phyloP scores from a whole-genome alignment of 2,113 vertebrate genomes.

The Piprites chloris region DNA sequence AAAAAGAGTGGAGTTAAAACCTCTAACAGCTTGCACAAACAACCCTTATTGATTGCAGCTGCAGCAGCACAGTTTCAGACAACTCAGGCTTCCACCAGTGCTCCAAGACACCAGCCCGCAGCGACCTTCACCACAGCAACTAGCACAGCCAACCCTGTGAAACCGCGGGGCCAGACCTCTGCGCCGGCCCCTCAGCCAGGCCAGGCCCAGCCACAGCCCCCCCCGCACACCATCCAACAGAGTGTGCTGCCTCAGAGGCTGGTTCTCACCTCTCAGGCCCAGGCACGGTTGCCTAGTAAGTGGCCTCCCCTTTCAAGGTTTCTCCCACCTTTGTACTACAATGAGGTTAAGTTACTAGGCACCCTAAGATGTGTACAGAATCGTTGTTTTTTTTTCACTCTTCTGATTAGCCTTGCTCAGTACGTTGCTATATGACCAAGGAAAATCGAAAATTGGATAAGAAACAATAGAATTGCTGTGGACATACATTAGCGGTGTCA shows the following conservation, averaged over 20 bases:
- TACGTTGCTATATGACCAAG: slow-evolving; percentile 50
- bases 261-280: slow-evolving; percentile 96
- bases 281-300: slow-evolving; percentile 99
- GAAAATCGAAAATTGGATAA: slow-evolving; percentile 67
- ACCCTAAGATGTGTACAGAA: slow-evolving; percentile 71
- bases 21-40: slow-evolving; percentile 81
- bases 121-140: slow-evolving; percentile 77
- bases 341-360: slow-evolving; percentile 67
- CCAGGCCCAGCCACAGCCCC: slow-evolving; percentile 82
- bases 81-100: slow-evolving; percentile 82
- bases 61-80: slow-evolving; percentile 84
- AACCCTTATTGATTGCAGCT: slow-evolving; percentile 87
- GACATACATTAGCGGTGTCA: slow-evolving; percentile 73
- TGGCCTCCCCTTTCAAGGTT: slow-evolving; percentile 79
- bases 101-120: slow-evolving; percentile 83
- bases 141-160: slow-evolving; percentile 81
- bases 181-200: slow-evolving; percentile 74
- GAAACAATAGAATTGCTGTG: slow-evolving; percentile 71
- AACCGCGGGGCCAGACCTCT: slow-evolving; percentile 74
- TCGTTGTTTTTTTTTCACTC: slow-evolving; percentile 70
- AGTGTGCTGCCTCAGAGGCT: slow-evolving; percentile 92
- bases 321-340: slow-evolving; percentile 67
- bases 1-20: slow-evolving; percentile 59
- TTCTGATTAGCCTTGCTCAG: slow-evolving; percentile 67
- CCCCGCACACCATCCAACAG: slow-evolving; percentile 82